These are phyloP conservation scores for Tetraodon nigroviridis DNA, from an alignment of 2,113 vertebrate genomes.

Conservation along the genomic window DNA sequence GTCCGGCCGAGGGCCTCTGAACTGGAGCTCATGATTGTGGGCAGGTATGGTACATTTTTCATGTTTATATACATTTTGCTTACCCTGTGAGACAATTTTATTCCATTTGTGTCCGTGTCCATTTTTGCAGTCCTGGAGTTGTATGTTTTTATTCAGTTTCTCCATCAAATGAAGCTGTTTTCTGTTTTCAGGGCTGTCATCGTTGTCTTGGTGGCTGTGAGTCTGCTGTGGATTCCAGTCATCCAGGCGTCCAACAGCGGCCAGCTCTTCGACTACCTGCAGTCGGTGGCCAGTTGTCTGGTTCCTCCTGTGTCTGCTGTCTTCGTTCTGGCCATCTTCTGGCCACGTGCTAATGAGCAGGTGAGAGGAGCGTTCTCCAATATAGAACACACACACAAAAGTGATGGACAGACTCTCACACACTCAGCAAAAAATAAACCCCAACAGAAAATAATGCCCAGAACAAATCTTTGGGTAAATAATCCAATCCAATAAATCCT, in stretches of 20 bases:
- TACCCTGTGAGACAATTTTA: too few species aligned
- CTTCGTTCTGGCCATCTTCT: constrained; percentile 91
- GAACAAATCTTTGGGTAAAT: too few species aligned
- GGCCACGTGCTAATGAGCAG: constrained; percentile 87
- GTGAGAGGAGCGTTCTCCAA: too few species aligned
- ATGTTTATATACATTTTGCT: too few species aligned
- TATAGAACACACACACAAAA: too few species aligned
- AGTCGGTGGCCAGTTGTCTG: constrained; percentile 89
- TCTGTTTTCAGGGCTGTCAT: constrained; percentile 80
- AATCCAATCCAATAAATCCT: too few species aligned
- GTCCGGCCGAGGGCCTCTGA: constrained; percentile 78
- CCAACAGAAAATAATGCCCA: too few species aligned
- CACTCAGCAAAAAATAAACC: too few species aligned
- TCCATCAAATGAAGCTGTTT: not conserved
- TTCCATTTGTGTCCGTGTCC: too few species aligned
- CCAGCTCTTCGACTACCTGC: constrained; percentile 92
- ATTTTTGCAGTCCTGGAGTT: too few species aligned
- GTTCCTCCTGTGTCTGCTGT: constrained; percentile 89
- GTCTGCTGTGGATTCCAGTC: constrained; percentile 92
- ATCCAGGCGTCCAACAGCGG: constrained; percentile 91
- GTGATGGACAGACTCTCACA: too few species aligned
- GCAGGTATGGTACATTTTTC: constrained; percentile 80
- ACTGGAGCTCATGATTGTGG: constrained; percentile 90
- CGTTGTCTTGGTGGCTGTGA: constrained; percentile 81
- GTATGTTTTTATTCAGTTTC: not conserved